Evolutionary conservation across 2,888 invertebrate genomes (phyloP), one percentile per base, ranked within the genome.

Genomic region (Nemotelus pantherinus): DNA sequence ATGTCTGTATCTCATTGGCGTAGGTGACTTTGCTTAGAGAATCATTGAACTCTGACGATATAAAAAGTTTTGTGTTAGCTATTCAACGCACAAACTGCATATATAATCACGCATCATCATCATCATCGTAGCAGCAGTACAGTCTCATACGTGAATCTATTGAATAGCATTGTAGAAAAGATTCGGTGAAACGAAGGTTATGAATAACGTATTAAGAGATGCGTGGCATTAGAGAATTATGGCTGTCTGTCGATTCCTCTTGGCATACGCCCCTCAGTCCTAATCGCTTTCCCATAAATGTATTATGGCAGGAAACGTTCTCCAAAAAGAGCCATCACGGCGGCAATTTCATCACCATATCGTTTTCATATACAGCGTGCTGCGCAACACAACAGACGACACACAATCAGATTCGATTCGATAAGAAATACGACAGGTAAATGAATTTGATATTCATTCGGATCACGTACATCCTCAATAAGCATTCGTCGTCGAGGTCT

Each of bases 381-480:
- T 7, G 5, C 5, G 25, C 25, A 25, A n/a, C 9, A 9, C n/a
- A 47, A 39, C 43, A 39, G 64, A 7, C 64, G 45, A 43, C 57
- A 63, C 67, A 67, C 67, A 67, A 67, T 67, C 48, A 50, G 50
- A 67, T 67, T 67, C 67, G 67, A 67, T 67, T 25, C 10, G 9
- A 58, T 50, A 50, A 68, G n/a, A 65, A n/a, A 68, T 53, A 45
- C 53, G 70, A 55, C 74, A 74, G 74, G 74, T 74, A 74, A 74
- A 63, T 74, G 74, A 60, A 74, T 60, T 50, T 39, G 63, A 74
- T 74, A 60, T 63, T 48, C 60, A 74, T 74, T 74, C 74, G n/a
- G 50, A 74, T 74, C 74, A 74, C 74, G 74, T 74, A 74, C 74
- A 74, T 74, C 74, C 74, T 60, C 74, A 60, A 74, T 74, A 50